Conservation (phyloP, 2,113 vertebrate genomes). For the Riparia riparia region DNA sequence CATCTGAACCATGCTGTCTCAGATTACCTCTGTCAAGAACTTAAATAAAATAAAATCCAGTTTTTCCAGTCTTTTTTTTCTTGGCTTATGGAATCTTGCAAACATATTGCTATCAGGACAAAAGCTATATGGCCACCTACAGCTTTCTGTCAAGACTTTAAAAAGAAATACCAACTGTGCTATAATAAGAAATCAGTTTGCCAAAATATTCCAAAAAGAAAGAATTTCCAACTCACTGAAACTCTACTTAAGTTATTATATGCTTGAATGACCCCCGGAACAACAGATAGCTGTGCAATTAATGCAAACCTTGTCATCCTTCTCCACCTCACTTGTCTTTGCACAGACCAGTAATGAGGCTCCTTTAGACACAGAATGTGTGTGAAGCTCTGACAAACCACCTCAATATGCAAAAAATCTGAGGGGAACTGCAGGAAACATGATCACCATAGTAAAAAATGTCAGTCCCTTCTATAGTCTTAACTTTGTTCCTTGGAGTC, state of each 20-base stretch:
- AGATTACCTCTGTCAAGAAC: neutral
- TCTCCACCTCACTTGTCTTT: slow-evolving; percentile 63
- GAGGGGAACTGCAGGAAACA: neutral
- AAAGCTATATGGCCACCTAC: slow-evolving; percentile 38
- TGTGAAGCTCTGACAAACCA: slow-evolving; percentile 61
- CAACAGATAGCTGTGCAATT: slow-evolving; percentile 75
- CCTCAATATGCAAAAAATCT: slow-evolving; percentile 27
- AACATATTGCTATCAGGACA: neutral
- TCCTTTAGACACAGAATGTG: slow-evolving; percentile 31
- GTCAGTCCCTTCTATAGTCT: neutral
- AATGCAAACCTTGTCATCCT: slow-evolving; percentile 72
- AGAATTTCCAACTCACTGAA: slow-evolving; percentile 71
- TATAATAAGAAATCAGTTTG: slow-evolving; percentile 70
- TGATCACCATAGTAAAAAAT: neutral
- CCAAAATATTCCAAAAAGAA: slow-evolving; percentile 60
- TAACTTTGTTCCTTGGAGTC: neutral
- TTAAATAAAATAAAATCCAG: neutral
- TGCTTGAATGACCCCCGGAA: slow-evolving; percentile 69
- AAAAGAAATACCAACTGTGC: slow-evolving; percentile 60
- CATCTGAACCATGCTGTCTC: neutral
- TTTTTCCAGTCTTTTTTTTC: neutral
- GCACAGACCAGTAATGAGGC: slow-evolving; percentile 70
- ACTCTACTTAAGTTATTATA: slow-evolving; percentile 76
- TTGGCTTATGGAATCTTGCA: neutral
- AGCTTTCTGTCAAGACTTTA: slow-evolving; percentile 67